phyloP scores from a whole-genome alignment of 2,113 vertebrate species.

The Dicaeum eximium region DNA sequence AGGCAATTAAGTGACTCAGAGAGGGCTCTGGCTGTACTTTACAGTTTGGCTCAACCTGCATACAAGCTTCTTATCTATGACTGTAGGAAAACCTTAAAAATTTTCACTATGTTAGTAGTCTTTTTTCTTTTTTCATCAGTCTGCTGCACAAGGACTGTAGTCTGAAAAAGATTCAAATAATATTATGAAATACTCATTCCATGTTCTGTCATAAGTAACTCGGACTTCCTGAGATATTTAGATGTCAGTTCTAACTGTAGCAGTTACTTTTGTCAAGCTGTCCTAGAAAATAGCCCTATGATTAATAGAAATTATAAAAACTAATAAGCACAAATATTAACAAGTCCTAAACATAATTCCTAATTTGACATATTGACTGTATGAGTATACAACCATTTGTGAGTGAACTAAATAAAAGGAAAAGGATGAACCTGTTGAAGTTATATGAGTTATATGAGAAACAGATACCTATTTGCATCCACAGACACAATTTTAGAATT shows the following conservation, averaged over 20 bases:
- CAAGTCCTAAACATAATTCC: not conserved
- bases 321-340: not conserved
- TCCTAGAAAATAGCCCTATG: not conserved
- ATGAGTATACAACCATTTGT: not conserved
- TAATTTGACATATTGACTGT: not conserved
- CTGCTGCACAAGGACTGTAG: not conserved
- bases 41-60: not conserved
- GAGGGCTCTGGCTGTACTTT: not conserved
- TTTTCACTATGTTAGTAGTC: not conserved
- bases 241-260: not conserved
- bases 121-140: not conserved
- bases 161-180: not conserved
- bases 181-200: not conserved
- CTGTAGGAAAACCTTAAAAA: not conserved
- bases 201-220: not conserved
- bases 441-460: not conserved
- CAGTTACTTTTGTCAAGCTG: not conserved
- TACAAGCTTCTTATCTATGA: not conserved
- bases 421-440: not conserved
- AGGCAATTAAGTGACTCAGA: not conserved
- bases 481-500: not conserved
- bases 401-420: not conserved
- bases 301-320: not conserved
- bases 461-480: not conserved
- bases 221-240: not conserved